Conservation (phyloP, 2,888 invertebrate species). For the Caenorhabditis doughertyi region DNA sequence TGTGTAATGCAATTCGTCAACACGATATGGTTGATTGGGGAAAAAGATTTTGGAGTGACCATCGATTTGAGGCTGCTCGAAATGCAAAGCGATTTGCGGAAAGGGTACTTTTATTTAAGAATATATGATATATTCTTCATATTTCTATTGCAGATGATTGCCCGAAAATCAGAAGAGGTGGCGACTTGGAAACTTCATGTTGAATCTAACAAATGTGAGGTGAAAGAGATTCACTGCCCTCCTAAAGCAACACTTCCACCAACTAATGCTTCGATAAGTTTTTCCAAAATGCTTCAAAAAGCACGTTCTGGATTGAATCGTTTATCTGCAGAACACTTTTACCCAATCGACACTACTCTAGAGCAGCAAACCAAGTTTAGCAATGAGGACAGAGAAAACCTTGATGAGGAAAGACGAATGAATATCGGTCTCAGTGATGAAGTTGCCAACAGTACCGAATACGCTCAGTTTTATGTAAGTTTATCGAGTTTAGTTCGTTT, state of each 20-base stretch:
- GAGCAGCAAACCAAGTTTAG: conserved; percentile 36
- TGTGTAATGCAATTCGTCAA: conserved; percentile 54
- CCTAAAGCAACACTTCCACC: conserved; percentile 53
- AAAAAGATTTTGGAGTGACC: conserved; percentile 40
- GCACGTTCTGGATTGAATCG: conserved; percentile 44
- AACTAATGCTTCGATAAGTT: conserved; percentile 5
- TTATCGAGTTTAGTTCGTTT: neutral
- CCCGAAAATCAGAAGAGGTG: conserved; percentile 22
- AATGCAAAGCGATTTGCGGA: conserved; percentile 22
- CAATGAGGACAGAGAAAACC: conserved; percentile 15
- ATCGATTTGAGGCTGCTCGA: neutral
- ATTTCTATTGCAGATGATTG: conserved; percentile 23
- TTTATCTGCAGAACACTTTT: conserved; percentile 50
- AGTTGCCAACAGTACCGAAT: conserved; percentile 20
- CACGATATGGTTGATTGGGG: conserved; percentile 53
- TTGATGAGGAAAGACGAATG: conserved; percentile 30
- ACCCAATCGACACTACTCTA: conserved; percentile 43
- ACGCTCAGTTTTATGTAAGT: conserved; percentile 37
- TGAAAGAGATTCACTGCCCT: conserved; percentile 14
- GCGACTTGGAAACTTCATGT: conserved; percentile 21
- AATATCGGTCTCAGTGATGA: conserved; percentile 45
- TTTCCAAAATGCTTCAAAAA: conserved; percentile 37
- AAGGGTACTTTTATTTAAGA: conserved; percentile 2
- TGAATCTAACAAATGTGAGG: neutral
- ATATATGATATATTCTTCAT: neutral